Evolutionary conservation across 1,140 invertebrate species (phyloP), one percentile per base, ranked within the genome.

Genomic region (Pygmarrhopalites habei): DNA sequence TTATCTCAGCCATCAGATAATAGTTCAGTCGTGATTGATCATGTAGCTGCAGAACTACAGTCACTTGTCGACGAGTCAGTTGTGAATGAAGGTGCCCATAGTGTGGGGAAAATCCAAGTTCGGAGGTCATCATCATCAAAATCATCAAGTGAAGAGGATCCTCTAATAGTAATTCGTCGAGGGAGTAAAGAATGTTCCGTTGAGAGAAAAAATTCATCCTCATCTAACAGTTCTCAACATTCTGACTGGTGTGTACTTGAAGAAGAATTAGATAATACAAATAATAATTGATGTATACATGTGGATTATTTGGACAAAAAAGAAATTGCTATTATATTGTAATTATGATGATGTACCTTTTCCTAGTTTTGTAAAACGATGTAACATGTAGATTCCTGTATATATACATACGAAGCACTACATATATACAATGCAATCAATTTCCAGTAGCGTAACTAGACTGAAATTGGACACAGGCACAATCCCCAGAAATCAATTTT

Each of bases 181-280:
- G 43, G 51, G 29, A 28, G 21, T 51, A 64, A 64, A 30, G 32
- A 58, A 41, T 52, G 43, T 29, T 41, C 43, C 32, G 52, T 62
- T 15, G 58, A 61, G 19, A 46, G 66, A 1, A 49, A 68, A 57
- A 51, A 62, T 39, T 68, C 66, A 2, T 52, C 58, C 14, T 68
- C 66, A 0, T 68, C 66, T 10, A 60, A 56, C 29, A 61, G 30
- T 43, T 62, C 60, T 2, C 60, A 66, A 19, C 51, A 52, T 43
- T n/a, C n/a, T n/a, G 66, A 68, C 23, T 68, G 66, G 66, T 68
- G 66, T 55, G 52, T 68, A 12, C 46, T 68, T 25, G 61, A 67
- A 19, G 49, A 52, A 52, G n/a, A n/a, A n/a, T n/a, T n/a, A n/a
- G n/a, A n/a, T n/a, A n/a, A n/a, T n/a, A n/a, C n/a, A n/a, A n/a